These are phyloP conservation scores for Gallirallus australis DNA, from an alignment of 2,797 vertebrate genomes.

Conservation along the genomic window DNA sequence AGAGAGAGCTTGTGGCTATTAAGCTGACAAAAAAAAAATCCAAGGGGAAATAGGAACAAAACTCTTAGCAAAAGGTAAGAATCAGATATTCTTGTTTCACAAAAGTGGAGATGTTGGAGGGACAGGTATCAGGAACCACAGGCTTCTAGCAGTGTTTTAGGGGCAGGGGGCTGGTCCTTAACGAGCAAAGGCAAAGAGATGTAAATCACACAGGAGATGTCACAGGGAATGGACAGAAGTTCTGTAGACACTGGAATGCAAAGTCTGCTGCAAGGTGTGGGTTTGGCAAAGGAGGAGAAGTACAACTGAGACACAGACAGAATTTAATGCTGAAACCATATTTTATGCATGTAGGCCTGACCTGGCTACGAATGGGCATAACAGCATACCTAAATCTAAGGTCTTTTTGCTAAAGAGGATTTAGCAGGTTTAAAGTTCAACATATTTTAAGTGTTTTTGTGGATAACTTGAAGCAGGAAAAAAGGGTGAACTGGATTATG, in stretches of 20 bases:
- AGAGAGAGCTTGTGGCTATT: conserved; percentile 69
- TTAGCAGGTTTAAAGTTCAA: conserved; percentile 28
- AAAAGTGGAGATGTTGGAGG: neutral
- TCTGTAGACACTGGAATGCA: neutral
- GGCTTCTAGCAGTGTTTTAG: neutral
- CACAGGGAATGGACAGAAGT: neutral
- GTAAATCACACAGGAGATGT: neutral
- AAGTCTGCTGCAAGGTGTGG: accelerated
- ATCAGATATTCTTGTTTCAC: conserved; percentile 24
- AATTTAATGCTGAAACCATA: neutral
- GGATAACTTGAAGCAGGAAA: conserved; percentile 15
- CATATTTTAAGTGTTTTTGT: conserved; percentile 1
- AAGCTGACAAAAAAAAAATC: conserved; percentile 26
- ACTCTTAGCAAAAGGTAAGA: conserved; percentile 22
- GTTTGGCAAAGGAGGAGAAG: neutral
- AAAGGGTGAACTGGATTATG: conserved; percentile 17
- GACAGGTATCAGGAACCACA: neutral
- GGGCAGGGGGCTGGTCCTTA: neutral
- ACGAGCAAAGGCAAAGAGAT: neutral
- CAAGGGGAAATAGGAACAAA: conserved; percentile 47
- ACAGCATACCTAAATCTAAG: neutral
- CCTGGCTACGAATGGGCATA: neutral
- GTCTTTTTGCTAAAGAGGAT: neutral
- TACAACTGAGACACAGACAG: neutral
- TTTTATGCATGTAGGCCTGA: neutral